These are phyloP conservation scores for Mus pahari DNA, from an alignment of 2,113 vertebrate species.

Conservation along the genomic window DNA sequence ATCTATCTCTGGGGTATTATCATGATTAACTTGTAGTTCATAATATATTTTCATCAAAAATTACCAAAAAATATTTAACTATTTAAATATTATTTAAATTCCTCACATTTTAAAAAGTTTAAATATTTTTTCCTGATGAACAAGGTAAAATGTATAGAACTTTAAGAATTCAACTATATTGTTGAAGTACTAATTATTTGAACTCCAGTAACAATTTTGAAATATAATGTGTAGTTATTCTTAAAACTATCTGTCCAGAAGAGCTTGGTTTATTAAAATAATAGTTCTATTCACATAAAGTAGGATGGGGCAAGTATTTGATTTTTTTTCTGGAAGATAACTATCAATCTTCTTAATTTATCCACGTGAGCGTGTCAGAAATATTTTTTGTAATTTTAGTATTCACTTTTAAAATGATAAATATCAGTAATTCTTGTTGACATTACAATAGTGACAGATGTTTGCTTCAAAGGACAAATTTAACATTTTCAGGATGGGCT, in stretches of 20 bases:
- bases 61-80: background rate
- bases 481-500: constrained; percentile 72
- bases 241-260: background rate
- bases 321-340: background rate
- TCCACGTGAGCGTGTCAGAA: constrained; percentile 44
- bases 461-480: constrained; percentile 75
- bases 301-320: background rate
- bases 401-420: constrained; percentile 64
- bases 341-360: constrained; percentile 1
- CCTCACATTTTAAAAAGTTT: background rate
- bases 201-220: background rate
- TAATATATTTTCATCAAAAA: constrained; percentile 1
- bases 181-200: background rate
- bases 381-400: constrained; percentile 65
- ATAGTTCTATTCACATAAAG: constrained; percentile 31
- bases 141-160: background rate
- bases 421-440: constrained; percentile 73
- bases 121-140: background rate
- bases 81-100: constrained; percentile 27
- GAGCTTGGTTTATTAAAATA: background rate
- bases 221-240: constrained; percentile 34
- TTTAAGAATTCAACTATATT: background rate
- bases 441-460: constrained; percentile 46
- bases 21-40: background rate
- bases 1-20: background rate